Base-by-base conservation (phyloP, 2,113 vertebrate species). In the Neolamprologus toae region DNA sequence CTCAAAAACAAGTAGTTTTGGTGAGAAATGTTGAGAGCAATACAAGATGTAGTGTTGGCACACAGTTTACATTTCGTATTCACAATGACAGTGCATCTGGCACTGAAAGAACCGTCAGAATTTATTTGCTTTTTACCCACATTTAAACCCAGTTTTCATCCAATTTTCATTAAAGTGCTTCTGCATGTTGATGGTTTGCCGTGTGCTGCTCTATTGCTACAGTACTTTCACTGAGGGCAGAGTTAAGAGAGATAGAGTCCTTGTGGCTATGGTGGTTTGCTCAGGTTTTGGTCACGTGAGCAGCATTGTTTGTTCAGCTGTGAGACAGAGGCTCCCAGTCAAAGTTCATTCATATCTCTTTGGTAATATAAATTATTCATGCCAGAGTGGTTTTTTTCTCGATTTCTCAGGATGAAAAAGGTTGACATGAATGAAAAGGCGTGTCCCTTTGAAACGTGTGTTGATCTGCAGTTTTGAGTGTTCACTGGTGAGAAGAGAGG, bases 351-450 rank as follows among this genome's bases (percentile, higher is more conserved):
- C 90, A 92, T 83, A 90, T 91, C 86, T 53, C 5, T 6, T 49
- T 33, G 86, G 42, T 92, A 76, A 26, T 79, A 89, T 91, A 85
- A 94, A 88, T 78, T 63, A 89, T 91, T 91, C 76, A 91, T 87
- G 59, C 45, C 55, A 80, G 59, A 76, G 23, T 42, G 16, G 1
- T 2, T 3, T 21, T 49, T 23, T 6, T 31, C 57, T 71, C 28
- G 11, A 82, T 82, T 81, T 82, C 33, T 83, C 81, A 31, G 54
- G 79, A 86, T 83, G 45, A 90, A 88, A 89, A 63, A 81, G 54
- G 61, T 85, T 61, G 47, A 86, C 82, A 63, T 49, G 73, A 31
- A 78, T 51, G 45, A 78, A 51, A 51, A 78, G 73, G 45, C 17
- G 26, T 51, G 10, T 49, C 26, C 73, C 2, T 78, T 31, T 78